These are phyloP conservation scores for Himantopus leucocephalus DNA, from an alignment of 2,113 vertebrate species.

Conservation along the genomic window DNA sequence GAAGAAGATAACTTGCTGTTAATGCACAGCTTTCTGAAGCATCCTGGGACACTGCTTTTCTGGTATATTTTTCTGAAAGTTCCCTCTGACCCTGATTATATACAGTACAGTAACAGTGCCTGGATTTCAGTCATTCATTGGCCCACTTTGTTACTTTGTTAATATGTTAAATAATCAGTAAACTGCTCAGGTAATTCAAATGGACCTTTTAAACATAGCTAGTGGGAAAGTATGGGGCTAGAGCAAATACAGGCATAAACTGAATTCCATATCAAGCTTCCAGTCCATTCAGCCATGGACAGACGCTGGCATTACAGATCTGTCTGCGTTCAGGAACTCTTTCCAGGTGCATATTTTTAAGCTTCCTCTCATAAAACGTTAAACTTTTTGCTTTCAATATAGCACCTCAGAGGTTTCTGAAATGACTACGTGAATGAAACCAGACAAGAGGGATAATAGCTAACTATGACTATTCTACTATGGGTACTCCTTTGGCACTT, in stretches of 20 bases:
- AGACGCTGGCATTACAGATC: not conserved
- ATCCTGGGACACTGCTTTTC: not conserved
- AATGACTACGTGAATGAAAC: not conserved
- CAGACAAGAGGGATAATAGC: not conserved
- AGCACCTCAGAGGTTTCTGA: not conserved
- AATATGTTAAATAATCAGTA: not conserved
- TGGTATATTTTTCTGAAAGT: not conserved
- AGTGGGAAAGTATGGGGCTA: not conserved
- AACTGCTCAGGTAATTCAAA: not conserved
- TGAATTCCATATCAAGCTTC: not conserved
- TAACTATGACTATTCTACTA: not conserved
- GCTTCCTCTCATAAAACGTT: not conserved
- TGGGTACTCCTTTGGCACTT: not conserved
- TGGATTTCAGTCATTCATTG: not conserved
- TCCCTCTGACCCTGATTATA: not conserved
- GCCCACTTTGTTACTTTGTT: not conserved
- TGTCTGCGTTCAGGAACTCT: not conserved
- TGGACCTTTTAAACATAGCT: not conserved
- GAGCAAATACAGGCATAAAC: not conserved
- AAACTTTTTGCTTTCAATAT: not conserved
- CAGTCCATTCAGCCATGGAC: not conserved
- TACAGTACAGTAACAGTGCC: not conserved
- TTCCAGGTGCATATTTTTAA: not conserved
- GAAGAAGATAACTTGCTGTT: not conserved
- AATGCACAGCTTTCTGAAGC: not conserved